phyloP scores from a whole-genome alignment of 2,113 vertebrate genomes.

The Callopanchax toddi region DNA sequence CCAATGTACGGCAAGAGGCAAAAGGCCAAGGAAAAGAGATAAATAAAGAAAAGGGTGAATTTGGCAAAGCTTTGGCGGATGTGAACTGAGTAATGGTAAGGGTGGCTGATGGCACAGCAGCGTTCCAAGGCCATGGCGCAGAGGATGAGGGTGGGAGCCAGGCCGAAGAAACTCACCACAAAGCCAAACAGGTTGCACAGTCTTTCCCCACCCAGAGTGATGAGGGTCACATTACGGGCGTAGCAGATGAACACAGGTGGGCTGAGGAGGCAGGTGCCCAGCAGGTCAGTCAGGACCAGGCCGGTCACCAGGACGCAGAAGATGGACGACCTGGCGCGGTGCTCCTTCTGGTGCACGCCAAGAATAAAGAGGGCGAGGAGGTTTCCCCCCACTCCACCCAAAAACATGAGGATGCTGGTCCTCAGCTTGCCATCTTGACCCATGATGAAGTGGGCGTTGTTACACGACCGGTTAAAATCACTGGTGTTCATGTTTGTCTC shows the following conservation, averaged over 20 bases:
- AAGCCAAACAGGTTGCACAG: constrained; percentile 86
- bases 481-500: constrained; percentile 46
- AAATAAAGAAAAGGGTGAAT: constrained; percentile 77
- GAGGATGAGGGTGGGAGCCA: constrained; percentile 87
- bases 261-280: constrained; percentile 89
- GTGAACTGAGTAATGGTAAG: constrained; percentile 86
- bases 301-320: constrained; percentile 90
- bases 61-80: constrained; percentile 80
- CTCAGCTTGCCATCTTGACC: constrained; percentile 69
- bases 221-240: constrained; percentile 76
- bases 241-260: constrained; percentile 88
- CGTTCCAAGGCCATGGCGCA: constrained; percentile 90
- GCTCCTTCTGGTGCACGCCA: constrained; percentile 79
- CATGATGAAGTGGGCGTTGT: constrained; percentile 71
- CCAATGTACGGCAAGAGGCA: constrained; percentile 84
- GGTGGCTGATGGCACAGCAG: constrained; percentile 91
- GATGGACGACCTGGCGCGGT: constrained; percentile 80
- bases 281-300: constrained; percentile 86
- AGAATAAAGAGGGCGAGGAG: constrained; percentile 87
- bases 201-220: constrained; percentile 57
- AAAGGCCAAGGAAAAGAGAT: constrained; percentile 81
- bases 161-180: constrained; percentile 88
- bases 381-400: constrained; percentile 85
- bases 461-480: constrained; percentile 62
- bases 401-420: constrained; percentile 86